Evolutionary conservation across 1,140 invertebrate genomes (phyloP).

Genomic region (Ceratitis capitata): DNA sequence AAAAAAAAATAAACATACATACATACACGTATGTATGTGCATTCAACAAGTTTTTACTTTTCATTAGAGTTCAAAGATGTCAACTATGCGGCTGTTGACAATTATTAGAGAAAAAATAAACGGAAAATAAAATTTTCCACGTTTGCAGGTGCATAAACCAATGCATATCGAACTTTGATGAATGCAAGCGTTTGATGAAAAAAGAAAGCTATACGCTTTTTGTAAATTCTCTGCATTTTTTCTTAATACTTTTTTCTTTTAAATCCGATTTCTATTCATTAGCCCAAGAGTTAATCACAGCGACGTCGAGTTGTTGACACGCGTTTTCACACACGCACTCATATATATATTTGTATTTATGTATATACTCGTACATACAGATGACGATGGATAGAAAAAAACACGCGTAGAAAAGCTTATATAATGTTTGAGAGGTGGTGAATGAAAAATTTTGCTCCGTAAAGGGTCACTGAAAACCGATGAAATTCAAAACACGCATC

Average conservation of each 20-base stretch:
- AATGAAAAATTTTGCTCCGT: background rate
- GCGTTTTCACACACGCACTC: background rate
- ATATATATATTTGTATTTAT: too few species aligned
- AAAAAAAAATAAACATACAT: background rate
- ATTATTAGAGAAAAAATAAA: background rate
- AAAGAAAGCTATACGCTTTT: background rate
- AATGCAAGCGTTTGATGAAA: too few species aligned
- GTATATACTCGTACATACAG: too few species aligned
- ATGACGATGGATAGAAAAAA: too few species aligned
- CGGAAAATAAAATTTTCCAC: background rate
- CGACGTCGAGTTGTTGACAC: too few species aligned
- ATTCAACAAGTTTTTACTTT: background rate
- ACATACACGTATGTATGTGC: too few species aligned
- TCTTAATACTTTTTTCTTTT: background rate
- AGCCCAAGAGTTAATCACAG: background rate
- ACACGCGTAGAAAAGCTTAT: background rate
- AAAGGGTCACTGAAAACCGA: background rate
- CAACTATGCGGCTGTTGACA: background rate
- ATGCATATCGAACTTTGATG: too few species aligned
- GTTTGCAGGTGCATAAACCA: too few species aligned
- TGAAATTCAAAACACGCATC: background rate
- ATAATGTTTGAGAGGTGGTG: background rate
- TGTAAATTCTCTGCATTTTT: background rate
- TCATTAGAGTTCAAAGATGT: background rate
- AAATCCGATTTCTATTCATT: constrained; percentile 22